Percentiles rank a stretch among this genome's conserved stretches.
Conservation (phyloP, 2,113 vertebrate genomes). For the Paraplagusia blochii region DNA sequence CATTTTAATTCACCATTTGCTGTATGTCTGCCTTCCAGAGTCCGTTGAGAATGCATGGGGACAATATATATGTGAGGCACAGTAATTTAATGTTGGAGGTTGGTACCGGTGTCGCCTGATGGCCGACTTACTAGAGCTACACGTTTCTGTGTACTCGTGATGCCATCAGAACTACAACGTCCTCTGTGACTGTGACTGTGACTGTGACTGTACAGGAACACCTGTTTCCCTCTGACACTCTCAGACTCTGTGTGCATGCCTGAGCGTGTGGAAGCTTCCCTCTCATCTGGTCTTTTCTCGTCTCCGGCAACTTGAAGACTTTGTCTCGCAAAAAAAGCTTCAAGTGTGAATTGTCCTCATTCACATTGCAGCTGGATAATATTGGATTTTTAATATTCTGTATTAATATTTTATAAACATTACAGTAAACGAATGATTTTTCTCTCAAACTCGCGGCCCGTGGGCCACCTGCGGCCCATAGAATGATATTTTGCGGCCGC, state of each 20-base stretch:
- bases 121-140: slow-evolving; percentile 50
- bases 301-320: slow-evolving; percentile 6
- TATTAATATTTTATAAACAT: not conserved
- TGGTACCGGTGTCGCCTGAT: slow-evolving; percentile 80
- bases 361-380: slow-evolving; percentile 27
- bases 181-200: slow-evolving; percentile 37
- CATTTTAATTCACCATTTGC: slow-evolving; percentile 40
- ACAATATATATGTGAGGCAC: slow-evolving; percentile 99
- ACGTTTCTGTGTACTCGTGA: slow-evolving; percentile 58
- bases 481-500: too few relatives aligned
- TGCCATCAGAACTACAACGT: slow-evolving; percentile 62
- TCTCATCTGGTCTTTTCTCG: slow-evolving; percentile 13
- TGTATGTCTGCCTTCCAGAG: slow-evolving; percentile 82
- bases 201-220: slow-evolving; percentile 71
- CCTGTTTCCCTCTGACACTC: slow-evolving; percentile 84
- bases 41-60: slow-evolving; percentile 95
- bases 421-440: not conserved
- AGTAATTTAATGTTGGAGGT: slow-evolving; percentile 99
- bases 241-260: slow-evolving; percentile 80
- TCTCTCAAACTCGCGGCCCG: too few relatives aligned
- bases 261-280: slow-evolving; percentile 36
- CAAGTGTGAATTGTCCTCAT: slow-evolving; percentile 4
- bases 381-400: not conserved
- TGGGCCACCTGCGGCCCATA: too few relatives aligned
- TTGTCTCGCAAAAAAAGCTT: slow-evolving; percentile 7